These are phyloP conservation scores for Lepas anatifera DNA, from an alignment of 2,888 invertebrate species.

Conservation along the genomic window DNA sequence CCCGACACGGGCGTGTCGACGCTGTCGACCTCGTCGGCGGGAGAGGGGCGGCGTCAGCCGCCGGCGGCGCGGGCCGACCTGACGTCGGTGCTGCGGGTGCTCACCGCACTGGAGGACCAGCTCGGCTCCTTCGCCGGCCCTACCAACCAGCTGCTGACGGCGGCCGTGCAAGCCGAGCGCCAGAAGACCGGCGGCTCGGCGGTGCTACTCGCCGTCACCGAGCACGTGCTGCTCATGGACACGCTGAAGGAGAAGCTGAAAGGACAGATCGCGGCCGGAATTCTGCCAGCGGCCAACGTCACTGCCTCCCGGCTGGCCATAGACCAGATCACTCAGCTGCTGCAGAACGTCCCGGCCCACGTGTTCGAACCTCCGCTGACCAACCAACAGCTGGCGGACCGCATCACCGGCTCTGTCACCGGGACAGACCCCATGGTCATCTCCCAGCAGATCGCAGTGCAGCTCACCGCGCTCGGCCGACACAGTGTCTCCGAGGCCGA, in stretches of 20 bases:
- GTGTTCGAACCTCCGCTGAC: constrained; percentile 31
- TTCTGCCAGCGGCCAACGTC: constrained; percentile 48
- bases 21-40: not conserved
- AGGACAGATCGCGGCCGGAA: constrained; percentile 58
- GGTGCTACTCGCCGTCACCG: constrained; percentile 51
- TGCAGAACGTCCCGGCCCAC: constrained; percentile 45
- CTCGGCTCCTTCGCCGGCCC: constrained; percentile 73
- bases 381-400: constrained; percentile 17
- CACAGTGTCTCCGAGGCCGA: constrained; percentile 67
- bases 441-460: constrained; percentile 66
- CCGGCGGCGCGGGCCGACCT: not conserved
- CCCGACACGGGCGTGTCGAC: not conserved
- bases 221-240: constrained; percentile 62
- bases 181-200: constrained; percentile 43
- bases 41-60: not conserved
- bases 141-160: constrained; percentile 59
- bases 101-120: constrained; percentile 69
- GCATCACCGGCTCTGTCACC: not conserved
- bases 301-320: constrained; percentile 60
- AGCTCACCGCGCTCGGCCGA: constrained; percentile 63
- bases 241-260: constrained; percentile 75
- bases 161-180: constrained; percentile 61
- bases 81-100: constrained; percentile 42
- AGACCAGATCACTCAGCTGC: constrained; percentile 57
- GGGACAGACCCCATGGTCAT: constrained; percentile 59